Percentiles rank a stretch among this genome's conserved stretches.
Evolutionary conservation across 2,113 vertebrate genomes (phyloP).

Genomic region (Oncorhynchus keta): DNA sequence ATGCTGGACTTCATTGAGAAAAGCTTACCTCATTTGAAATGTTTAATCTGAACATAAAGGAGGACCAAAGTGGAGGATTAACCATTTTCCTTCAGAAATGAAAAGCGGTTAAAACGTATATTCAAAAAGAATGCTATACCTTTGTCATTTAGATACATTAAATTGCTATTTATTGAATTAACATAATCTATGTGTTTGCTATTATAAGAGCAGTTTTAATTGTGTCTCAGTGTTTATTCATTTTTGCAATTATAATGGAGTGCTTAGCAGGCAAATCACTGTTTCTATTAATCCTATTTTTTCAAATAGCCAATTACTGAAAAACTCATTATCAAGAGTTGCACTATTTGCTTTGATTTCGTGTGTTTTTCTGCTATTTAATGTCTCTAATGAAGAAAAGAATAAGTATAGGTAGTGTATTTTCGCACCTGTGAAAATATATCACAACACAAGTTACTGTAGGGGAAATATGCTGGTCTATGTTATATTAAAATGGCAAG

Average conservation of each 20-base stretch:
- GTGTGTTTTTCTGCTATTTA: conserved; percentile 26
- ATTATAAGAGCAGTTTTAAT: conserved; percentile 54
- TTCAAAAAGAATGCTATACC: conserved; percentile 63
- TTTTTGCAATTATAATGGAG: conserved; percentile 56
- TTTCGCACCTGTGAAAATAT: conserved; percentile 39
- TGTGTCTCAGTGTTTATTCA: conserved; percentile 45
- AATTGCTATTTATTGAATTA: conserved; percentile 57
- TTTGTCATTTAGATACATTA: conserved; percentile 53
- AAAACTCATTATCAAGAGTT: conserved; percentile 50
- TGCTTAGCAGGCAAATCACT: conserved; percentile 31
- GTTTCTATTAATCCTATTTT: conserved; percentile 38
- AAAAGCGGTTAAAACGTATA: conserved; percentile 59
- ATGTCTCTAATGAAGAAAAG: conserved; percentile 28
- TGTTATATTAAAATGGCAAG: conserved; percentile 19
- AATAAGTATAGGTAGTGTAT: not conserved
- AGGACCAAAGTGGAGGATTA: conserved; percentile 28
- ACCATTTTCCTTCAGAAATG: not conserved
- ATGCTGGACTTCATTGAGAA: conserved; percentile 9
- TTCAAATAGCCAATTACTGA: not conserved
- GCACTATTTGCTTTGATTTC: conserved; percentile 36
- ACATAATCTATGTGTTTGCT: conserved; percentile 62
- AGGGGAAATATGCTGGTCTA: conserved; percentile 4
- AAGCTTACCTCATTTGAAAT: conserved; percentile 39
- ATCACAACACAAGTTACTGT: conserved; percentile 5
- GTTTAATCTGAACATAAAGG: conserved; percentile 8